Conservation (phyloP, 2,888 invertebrate genomes). For the Adela reaumurella region DNA sequence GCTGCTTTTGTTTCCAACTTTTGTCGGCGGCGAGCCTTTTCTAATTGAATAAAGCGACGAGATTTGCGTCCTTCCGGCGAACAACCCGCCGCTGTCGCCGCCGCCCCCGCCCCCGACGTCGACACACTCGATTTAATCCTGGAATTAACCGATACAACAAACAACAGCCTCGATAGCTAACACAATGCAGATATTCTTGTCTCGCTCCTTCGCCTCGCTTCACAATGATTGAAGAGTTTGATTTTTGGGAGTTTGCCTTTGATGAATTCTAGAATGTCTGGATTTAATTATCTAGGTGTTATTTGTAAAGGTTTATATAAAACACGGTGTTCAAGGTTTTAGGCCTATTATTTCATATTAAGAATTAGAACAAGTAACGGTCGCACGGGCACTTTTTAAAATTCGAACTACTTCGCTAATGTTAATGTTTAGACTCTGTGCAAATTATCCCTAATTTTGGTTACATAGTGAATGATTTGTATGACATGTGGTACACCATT, state of each 20-base stretch:
- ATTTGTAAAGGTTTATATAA: no score
- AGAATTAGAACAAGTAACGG: no score
- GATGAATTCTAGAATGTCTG: background rate
- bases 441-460: no score
- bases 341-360: no score
- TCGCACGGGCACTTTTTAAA: no score
- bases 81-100: background rate
- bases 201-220: background rate
- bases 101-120: background rate
- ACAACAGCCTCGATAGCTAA: background rate
- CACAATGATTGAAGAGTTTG: background rate
- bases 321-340: no score
- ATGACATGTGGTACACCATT: background rate
- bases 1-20: background rate
- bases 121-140: background rate
- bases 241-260: background rate
- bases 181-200: background rate
- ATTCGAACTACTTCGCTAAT: no score
- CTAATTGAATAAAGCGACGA: constrained; percentile 1
- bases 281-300: no score
- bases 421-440: no score
- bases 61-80: constrained; percentile 1
- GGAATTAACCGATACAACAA: background rate
- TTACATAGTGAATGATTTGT: no score
- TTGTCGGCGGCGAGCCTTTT: background rate